Evolutionary conservation across 2,888 invertebrate genomes (phyloP), one percentile per base, ranked within the genome.

Genomic region (Hipparchia sbordonii): DNA sequence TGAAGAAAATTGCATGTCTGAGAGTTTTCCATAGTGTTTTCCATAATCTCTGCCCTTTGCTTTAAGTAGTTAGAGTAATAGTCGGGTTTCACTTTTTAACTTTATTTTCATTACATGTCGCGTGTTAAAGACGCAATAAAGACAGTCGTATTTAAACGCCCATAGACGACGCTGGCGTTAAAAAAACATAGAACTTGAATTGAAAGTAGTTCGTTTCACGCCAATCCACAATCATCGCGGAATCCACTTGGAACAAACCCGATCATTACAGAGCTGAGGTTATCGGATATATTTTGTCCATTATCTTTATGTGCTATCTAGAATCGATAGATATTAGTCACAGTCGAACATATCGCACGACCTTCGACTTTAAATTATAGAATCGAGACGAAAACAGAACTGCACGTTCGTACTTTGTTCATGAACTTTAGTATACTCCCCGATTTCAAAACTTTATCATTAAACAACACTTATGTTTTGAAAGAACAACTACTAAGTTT

Each of bases 291-390:
- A 86, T 78, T 79, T 79, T 73, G 72, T 74, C 76, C 76, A 77
- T 84, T 88, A 89, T 88, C 88, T 81, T 77, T 80, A 76, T 78
- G 76, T 77, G 79, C 72, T 85, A 86, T 85, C 85, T 77, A 78
- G 82, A 84, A 88, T 90, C 89, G 87, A 89, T 89, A 75, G 77
- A 79, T 81, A 72, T 72, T 72, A 70, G 72, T 73, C 71, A 74
- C 69, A 66, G 70, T 70, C 54, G 56, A 57, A 71, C 73, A 73
- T 72, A 63, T 69, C 62, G 67, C 45, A 65, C 48, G 68, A 63
- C 68, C 72, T 72, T 70, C 67, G 56, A 51, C 48, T 71, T 71
- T 48, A 72, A 69, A 51, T 59, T 67, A 67, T 45, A 8, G 45
- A 57, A 67, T 46, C 23, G 9, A 45, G 48, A 48, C 67, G 13